phyloP scores from a whole-genome alignment of 2,888 invertebrate species.

The Tetramorium bicarinatum region DNA sequence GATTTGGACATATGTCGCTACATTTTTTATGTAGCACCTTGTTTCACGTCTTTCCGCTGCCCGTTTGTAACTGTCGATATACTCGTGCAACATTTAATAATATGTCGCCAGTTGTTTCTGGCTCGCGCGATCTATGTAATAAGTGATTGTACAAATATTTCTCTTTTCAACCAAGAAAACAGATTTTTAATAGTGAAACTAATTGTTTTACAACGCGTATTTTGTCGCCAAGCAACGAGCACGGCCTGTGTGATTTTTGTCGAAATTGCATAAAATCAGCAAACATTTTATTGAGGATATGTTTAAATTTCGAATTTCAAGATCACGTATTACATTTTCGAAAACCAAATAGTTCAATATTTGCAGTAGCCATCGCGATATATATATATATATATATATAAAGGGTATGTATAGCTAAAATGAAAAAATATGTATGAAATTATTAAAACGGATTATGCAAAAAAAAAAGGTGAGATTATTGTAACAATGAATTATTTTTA shows the following conservation, averaged over 20 bases:
- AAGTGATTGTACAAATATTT: neutral
- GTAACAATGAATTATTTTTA: constrained; percentile 6
- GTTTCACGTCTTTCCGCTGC: neutral
- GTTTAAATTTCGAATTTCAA: neutral
- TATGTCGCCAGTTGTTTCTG: constrained; percentile 2
- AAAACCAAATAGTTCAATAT: constrained; percentile 2
- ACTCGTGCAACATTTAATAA: constrained; percentile 32
- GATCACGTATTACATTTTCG: neutral
- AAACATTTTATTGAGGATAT: neutral
- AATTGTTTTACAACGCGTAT: neutral
- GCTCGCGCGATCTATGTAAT: neutral
- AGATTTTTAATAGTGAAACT: constrained; percentile 9
- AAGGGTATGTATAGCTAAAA: neutral
- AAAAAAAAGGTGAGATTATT: neutral
- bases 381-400: neutral
- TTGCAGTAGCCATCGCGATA: neutral
- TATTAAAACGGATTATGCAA: neutral
- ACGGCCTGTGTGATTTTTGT: neutral
- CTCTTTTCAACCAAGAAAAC: neutral
- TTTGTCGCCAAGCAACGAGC: neutral
- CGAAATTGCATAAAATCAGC: neutral
- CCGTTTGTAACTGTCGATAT: constrained; percentile 24
- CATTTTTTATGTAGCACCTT: constrained; percentile 32
- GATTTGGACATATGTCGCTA: constrained; percentile 3
- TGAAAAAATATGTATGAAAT: neutral